Conservation (phyloP, 2,888 invertebrate species). For the Lasioglossum oenotherae region DNA sequence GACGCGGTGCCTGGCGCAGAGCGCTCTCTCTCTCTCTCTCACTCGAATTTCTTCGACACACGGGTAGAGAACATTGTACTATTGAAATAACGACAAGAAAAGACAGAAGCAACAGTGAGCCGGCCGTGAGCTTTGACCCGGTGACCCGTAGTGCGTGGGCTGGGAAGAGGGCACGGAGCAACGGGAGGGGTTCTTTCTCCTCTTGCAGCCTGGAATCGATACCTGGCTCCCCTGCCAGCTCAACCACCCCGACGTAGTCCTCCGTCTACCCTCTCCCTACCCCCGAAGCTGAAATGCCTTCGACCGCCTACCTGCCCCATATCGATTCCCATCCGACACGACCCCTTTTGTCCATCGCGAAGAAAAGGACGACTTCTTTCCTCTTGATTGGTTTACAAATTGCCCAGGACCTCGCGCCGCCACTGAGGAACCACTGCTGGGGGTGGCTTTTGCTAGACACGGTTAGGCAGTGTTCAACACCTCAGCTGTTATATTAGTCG, state of each 20-base stretch:
- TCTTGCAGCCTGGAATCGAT: slow-evolving; percentile 81
- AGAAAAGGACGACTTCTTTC: slow-evolving; percentile 43
- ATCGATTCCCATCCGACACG: slow-evolving; percentile 57
- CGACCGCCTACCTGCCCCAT: slow-evolving; percentile 57
- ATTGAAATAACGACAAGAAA: slow-evolving; percentile 52
- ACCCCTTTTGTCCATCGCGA: slow-evolving; percentile 53
- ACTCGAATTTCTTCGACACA: not conserved
- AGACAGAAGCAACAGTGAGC: slow-evolving; percentile 79
- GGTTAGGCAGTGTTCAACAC: not conserved
- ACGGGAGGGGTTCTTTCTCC: slow-evolving; percentile 65
- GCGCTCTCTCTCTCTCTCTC: not conserved
- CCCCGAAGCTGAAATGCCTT: slow-evolving; percentile 50
- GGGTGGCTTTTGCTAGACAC: not conserved
- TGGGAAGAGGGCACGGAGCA: slow-evolving; percentile 57
- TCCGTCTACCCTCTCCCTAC: slow-evolving; percentile 38
- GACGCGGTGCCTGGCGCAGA: not conserved
- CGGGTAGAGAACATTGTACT: slow-evolving; percentile 23
- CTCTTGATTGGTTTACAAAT: slow-evolving; percentile 39
- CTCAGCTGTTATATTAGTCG: not conserved
- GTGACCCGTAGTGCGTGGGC: slow-evolving; percentile 80
- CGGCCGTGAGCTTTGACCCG: slow-evolving; percentile 83
- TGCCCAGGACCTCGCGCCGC: not conserved
- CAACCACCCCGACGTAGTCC: slow-evolving; percentile 64
- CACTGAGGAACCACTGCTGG: not conserved
- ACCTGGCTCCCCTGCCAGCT: slow-evolving; percentile 79